Percentiles rank a stretch among this genome's conserved stretches.
Conservation (phyloP, 2,797 vertebrate genomes). For the Muscicapa comitata region DNA sequence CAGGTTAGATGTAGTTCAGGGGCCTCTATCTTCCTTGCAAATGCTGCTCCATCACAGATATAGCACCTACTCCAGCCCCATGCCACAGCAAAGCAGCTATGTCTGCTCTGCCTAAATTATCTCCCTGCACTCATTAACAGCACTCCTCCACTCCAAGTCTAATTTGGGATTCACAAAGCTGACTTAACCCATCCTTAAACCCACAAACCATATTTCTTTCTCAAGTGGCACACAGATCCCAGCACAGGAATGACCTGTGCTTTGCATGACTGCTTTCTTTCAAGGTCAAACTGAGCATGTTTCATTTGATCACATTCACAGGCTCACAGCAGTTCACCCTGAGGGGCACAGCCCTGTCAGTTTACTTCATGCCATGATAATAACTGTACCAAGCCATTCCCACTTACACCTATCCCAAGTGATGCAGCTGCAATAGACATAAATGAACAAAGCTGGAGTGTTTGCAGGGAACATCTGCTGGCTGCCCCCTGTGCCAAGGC, state of each 20-base stretch:
- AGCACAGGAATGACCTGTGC: neutral
- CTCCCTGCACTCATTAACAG: neutral
- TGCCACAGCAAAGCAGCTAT: neutral
- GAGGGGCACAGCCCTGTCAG: neutral
- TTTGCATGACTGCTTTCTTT: neutral
- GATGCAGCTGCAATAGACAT: neutral
- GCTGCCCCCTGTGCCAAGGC: neutral
- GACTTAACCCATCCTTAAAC: neutral
- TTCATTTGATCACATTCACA: neutral
- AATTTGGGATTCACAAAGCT: neutral
- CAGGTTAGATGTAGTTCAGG: neutral
- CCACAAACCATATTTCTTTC: neutral
- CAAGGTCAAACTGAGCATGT: neutral
- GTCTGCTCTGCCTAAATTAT: neutral
- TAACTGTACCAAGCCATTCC: neutral
- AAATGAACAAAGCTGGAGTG: neutral
- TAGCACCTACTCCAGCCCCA: neutral
- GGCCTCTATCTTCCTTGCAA: neutral
- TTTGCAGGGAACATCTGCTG: neutral
- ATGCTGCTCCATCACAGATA: neutral
- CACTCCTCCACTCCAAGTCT: neutral
- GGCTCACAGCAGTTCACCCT: neutral
- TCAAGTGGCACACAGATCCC: neutral
- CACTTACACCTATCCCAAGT: neutral
- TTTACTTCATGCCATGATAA: neutral